Evolutionary conservation across 2,113 vertebrate genomes (phyloP), one percentile per base, ranked within the genome.

Genomic region (Stegastes partitus): DNA sequence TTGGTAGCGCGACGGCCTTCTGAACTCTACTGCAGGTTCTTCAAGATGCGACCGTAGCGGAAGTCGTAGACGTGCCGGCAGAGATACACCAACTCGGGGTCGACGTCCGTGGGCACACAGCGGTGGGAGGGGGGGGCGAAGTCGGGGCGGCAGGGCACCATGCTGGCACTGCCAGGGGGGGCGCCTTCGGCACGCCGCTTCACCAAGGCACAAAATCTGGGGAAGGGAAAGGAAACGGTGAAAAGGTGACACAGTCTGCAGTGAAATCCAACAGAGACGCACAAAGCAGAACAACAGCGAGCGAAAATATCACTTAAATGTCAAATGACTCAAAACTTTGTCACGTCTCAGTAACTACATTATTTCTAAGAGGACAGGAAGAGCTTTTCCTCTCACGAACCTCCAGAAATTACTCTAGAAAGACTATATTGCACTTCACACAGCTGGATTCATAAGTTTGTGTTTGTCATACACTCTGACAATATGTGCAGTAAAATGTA

Each of bases 21-120:
- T 1, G 0, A 34, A 59, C 63, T 73, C 94, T 97, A 99, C 95
- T 99, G 97, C 1, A 96, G 97, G 92, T 99, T 99, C 96, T 99
- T 99, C 83, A 99, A 92, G 93, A 99, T 98, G 93, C 98, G 98
- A 71, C 98, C 98, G 7, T 96, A 97, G 72, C 98, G 94, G 90
- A 99, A 99, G 92, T 99, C 98, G 44, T 99, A 99, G 93, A 99
- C 98, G 44, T 99, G 98, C 54, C 98, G 96, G 92, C 98, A 99
- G 86, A 99, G 96, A 91, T 99, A 99, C 90, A 99, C 98, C 94
- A 99, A 93, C 82, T 98, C 96, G 0, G 97, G 97, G 93, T 99
- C 97, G 16, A 98, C 95, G 92, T 98, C 96, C 62, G 96, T 95
- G 39, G 98, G 97, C 94, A 99, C 96, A 82, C 96, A 97, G 91